Evolutionary conservation across 2,113 vertebrate genomes (phyloP).

Genomic region (Phocoena sinus): DNA sequence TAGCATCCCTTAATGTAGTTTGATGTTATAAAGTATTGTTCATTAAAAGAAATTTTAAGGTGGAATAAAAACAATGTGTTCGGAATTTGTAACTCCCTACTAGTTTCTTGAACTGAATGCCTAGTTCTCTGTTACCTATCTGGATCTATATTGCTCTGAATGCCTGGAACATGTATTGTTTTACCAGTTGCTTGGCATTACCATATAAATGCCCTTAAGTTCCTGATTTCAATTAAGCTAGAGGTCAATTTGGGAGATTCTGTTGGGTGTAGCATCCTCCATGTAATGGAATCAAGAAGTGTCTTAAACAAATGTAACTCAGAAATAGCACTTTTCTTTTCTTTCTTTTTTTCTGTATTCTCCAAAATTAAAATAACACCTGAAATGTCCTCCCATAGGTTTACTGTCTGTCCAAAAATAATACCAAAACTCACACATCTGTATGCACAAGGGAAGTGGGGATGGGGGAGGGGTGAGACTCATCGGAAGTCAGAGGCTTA

Average conservation of each 20-base stretch:
- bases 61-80: not conserved
- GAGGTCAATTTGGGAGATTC: not conserved
- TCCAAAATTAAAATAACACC: constrained; percentile 27
- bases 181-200: not conserved
- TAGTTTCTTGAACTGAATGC: not conserved
- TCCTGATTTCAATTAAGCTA: not conserved
- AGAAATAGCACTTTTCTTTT: not conserved
- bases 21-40: not conserved
- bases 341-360: not conserved
- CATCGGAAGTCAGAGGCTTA: not conserved
- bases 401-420: not conserved
- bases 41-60: constrained; percentile 17
- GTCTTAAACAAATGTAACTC: not conserved
- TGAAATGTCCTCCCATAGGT: not conserved
- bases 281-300: not conserved
- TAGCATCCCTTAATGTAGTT: not conserved
- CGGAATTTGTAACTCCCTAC: not conserved
- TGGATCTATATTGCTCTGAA: not conserved
- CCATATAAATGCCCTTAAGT: not conserved
- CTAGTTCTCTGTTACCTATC: not conserved
- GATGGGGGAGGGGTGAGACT: too few relatives aligned
- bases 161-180: not conserved
- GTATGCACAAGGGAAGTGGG: not conserved
- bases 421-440: not conserved
- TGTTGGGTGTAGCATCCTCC: not conserved